A percentile compares a stretch with the other conserved stretches of the same genome.
Evolutionary conservation across 2,888 invertebrate species (phyloP).

Genomic region (Ormyrus rosae): DNA sequence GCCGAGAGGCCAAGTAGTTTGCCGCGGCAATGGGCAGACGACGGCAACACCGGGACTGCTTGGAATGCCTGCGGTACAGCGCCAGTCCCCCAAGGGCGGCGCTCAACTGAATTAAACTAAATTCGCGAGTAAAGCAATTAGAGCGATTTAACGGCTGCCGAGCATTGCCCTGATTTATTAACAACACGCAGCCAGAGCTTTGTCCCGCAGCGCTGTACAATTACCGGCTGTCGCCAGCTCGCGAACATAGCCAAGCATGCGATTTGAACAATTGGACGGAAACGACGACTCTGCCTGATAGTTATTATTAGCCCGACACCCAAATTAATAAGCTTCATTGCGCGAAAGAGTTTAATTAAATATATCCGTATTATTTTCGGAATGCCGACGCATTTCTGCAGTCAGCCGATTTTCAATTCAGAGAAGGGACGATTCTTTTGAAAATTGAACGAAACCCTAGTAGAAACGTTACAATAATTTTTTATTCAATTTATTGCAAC

Average conservation of each 20-base stretch:
- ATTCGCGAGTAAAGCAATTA: slow-evolving; percentile 70
- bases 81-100: slow-evolving; percentile 55
- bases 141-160: slow-evolving; percentile 68
- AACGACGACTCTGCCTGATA: slow-evolving; percentile 1
- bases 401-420: too few relatives aligned
- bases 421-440: too few relatives aligned
- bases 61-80: slow-evolving; percentile 17
- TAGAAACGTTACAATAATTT: too few relatives aligned
- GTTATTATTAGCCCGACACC: slow-evolving; percentile 13
- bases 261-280: slow-evolving; percentile 38
- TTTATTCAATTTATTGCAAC: too few relatives aligned
- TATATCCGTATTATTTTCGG: too few relatives aligned
- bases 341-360: too few relatives aligned
- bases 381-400: too few relatives aligned
- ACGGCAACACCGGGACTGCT: background rate
- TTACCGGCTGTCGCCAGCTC: slow-evolving; percentile 25
- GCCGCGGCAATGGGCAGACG: background rate
- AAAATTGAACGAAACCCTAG: too few relatives aligned
- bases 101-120: slow-evolving; percentile 70
- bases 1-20: background rate
- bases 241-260: background rate
- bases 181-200: slow-evolving; percentile 50
- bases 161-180: slow-evolving; percentile 66
- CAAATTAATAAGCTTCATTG: too few relatives aligned
- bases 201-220: slow-evolving; percentile 16